These are phyloP conservation scores for Danaus melanippus DNA, from an alignment of 1,140 invertebrate genomes.

Conservation along the genomic window DNA sequence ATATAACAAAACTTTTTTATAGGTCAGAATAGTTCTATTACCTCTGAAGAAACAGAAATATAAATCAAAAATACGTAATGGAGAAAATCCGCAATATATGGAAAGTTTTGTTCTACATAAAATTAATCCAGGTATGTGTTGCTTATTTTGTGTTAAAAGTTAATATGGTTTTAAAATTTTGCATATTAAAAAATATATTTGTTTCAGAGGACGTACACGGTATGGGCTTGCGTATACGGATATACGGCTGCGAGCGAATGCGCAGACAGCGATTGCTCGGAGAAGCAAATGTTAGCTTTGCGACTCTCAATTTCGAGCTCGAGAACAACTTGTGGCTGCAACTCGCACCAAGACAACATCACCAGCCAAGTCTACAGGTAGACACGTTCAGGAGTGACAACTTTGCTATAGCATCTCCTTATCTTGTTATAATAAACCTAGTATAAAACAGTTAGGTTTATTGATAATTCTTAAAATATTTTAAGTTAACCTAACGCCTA, in stretches of 20 bases:
- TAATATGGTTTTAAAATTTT: conserved; percentile 4
- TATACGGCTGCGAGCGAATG: conserved; percentile 93
- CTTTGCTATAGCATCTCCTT: neutral
- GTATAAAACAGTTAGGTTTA: too few species aligned
- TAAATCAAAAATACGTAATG: conserved; percentile 91
- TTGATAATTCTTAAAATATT: too few species aligned
- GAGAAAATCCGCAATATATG: conserved; percentile 91
- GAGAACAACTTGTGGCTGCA: conserved; percentile 92
- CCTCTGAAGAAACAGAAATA: conserved; percentile 94
- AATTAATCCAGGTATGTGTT: conserved; percentile 83
- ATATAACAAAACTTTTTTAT: conserved; percentile 13
- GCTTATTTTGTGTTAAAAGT: too few species aligned
- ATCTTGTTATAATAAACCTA: too few species aligned
- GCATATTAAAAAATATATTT: neutral
- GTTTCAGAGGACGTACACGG: conserved; percentile 87
- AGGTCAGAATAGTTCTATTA: conserved; percentile 88
- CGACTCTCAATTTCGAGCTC: conserved; percentile 88
- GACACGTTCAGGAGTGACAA: neutral
- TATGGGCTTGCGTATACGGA: conserved; percentile 90
- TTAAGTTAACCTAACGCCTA: too few species aligned
- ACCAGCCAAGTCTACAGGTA: conserved; percentile 80
- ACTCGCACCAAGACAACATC: conserved; percentile 80
- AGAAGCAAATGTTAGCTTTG: conserved; percentile 91
- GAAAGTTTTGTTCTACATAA: conserved; percentile 93
- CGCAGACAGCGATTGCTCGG: conserved; percentile 90